A percentile compares a stretch with the other conserved stretches of the same genome.
phyloP scores from a whole-genome alignment of 2,797 vertebrate species.

The Gallinago stenura region DNA sequence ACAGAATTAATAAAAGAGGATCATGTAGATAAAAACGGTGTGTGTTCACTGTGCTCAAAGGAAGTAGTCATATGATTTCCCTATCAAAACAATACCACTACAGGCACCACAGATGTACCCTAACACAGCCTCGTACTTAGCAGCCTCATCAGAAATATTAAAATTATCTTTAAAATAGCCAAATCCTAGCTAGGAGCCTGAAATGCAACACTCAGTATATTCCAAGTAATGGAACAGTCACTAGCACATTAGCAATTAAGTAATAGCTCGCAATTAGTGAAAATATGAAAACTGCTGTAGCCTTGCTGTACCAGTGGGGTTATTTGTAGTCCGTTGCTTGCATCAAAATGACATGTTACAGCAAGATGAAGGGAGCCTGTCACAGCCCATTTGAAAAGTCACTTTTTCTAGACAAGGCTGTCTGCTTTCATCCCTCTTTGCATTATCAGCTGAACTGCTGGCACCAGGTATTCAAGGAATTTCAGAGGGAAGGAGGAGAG shows the following conservation, averaged over 20 bases:
- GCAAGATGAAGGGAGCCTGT: conserved; percentile 53
- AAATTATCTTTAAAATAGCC: neutral
- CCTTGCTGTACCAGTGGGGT: neutral
- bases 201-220: neutral
- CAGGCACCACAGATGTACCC: neutral
- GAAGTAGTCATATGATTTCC: neutral
- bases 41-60: neutral
- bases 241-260: neutral
- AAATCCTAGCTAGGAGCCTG: neutral
- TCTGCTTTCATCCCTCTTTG: conserved; percentile 33
- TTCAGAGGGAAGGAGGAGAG: conserved; percentile 13
- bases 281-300: neutral
- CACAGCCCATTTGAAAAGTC: conserved; percentile 59
- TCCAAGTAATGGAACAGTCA: neutral
- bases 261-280: neutral
- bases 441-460: conserved; percentile 51
- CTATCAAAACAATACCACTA: neutral
- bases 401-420: conserved; percentile 32
- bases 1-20: conserved; percentile 50
- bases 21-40: neutral
- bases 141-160: neutral
- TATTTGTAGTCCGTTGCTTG: conserved; percentile 25
- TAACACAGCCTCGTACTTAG: neutral
- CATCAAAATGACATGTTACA: conserved; percentile 17
- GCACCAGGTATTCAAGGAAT: conserved; percentile 53